Evolutionary conservation across 1,140 invertebrate genomes (phyloP), one percentile per base, ranked within the genome.

Genomic region (Aphidius ervi): DNA sequence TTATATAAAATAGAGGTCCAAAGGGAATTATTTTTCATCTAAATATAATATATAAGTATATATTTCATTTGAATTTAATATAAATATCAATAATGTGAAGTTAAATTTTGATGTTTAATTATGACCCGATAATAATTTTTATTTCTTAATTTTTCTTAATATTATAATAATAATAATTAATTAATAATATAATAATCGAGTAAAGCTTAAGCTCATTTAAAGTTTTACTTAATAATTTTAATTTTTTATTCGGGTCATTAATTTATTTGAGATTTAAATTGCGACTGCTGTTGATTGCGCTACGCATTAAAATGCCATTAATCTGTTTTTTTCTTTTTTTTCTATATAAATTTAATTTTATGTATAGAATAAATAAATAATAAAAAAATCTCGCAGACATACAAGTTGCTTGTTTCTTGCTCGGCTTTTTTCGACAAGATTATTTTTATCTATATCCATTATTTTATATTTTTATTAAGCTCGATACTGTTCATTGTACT

Each of bases 241-340:
- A 61, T 59, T 57, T 65, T 52, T 23, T 59, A 57, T 67, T 50
- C 23, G 23, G 23, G 23, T 31, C 40, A 64, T 67, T 20, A 59
- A 58, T 64, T 63, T 69, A 67, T 61, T 65, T 71, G 66, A 52
- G 67, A 70, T 61, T 41, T 54, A 41, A 52, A 39, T 67, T 74
- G 63, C 65, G 62, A 70, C 66, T 67, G 63, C 62, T 64, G 65
- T 65, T 74, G 71, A 75, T 74, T 74, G 70, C 69, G 61, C 69
- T 74, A 73, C 69, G 70, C 71, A 63, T 71, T 57, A 52, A 57
- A 57, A 20, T 56, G 53, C 60, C 46, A 49, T 49, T 56, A 50
- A 52, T 31, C 39, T 57, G 37, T 37, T 56, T 48, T 42, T 47
- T 47, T 49, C 7, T 16, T 52, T 46, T 9, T 42, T 55, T 37